A percentile compares a stretch with the other conserved stretches of the same genome.
phyloP scores from a whole-genome alignment of 2,113 vertebrate species.

The Hiodon tergisus region DNA sequence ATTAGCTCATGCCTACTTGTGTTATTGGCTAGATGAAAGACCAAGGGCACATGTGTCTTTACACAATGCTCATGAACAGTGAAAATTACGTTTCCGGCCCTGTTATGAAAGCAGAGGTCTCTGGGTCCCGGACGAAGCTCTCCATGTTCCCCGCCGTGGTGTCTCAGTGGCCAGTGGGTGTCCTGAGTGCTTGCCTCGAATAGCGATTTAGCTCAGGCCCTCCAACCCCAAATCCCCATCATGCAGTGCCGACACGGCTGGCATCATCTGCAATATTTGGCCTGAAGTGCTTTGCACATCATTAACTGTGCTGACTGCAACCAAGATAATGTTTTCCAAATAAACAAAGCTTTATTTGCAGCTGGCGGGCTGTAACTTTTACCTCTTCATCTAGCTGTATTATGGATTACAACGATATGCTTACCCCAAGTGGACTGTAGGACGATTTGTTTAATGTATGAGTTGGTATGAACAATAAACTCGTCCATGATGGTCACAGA shows the following conservation, averaged over 20 bases:
- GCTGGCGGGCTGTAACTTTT: no score
- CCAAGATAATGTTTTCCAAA: no score
- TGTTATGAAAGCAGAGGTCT: slow-evolving; percentile 18
- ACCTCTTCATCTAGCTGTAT: slow-evolving; percentile 31
- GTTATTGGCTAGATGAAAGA: slow-evolving; percentile 50
- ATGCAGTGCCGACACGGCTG: neutral
- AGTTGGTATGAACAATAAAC: slow-evolving; percentile 14
- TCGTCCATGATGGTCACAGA: slow-evolving; percentile 27
- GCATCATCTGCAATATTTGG: neutral
- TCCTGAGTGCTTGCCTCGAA: slow-evolving; percentile 58
- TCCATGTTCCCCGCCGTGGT: slow-evolving; percentile 44
- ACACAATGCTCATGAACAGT: slow-evolving; percentile 7
- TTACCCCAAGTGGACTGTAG: slow-evolving; percentile 76
- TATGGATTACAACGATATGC: slow-evolving; percentile 63
- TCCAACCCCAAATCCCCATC: neutral
- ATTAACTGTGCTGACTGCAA: no score
- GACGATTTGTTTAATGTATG: slow-evolving; percentile 33
- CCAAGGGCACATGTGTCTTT: slow-evolving; percentile 28
- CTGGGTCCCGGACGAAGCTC: slow-evolving; percentile 62
- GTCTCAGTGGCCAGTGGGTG: slow-evolving; percentile 47
- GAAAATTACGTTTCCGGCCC: slow-evolving; percentile 24
- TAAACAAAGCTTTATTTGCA: no score
- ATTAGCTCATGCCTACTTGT: slow-evolving; percentile 71
- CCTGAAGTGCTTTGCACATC: neutral
- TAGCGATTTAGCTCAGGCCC: slow-evolving; percentile 40